Conservation (phyloP, 2,113 vertebrate species). For the Myrmecophaga tridactyla region DNA sequence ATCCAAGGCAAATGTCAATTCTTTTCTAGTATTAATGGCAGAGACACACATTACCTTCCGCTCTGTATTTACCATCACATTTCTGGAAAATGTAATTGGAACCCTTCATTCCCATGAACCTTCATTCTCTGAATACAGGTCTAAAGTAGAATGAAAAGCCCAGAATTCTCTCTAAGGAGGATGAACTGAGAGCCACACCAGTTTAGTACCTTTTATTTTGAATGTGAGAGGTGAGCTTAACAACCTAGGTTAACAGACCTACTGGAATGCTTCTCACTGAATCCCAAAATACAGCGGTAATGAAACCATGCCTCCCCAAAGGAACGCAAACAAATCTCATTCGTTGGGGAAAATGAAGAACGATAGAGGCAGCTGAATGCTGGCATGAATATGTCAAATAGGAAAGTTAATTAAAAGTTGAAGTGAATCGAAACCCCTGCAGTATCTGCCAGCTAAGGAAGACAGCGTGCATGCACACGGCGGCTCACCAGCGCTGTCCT, state of each 20-base stretch:
- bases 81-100: slow-evolving; percentile 14
- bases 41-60: neutral
- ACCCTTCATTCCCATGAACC: slow-evolving; percentile 4
- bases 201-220: slow-evolving; percentile 35
- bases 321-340: slow-evolving; percentile 54
- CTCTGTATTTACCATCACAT: slow-evolving; percentile 31
- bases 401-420: slow-evolving; percentile 72
- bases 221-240: slow-evolving; percentile 29
- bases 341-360: slow-evolving; percentile 32
- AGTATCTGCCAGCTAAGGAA: slow-evolving; percentile 34
- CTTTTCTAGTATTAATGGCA: slow-evolving; percentile 46
- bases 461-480: neutral
- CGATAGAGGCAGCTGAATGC: slow-evolving; percentile 30
- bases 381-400: slow-evolving; percentile 5
- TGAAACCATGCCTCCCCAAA: slow-evolving; percentile 6
- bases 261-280: neutral
- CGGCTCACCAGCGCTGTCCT: slow-evolving; percentile 1
- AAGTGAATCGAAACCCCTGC: slow-evolving; percentile 54
- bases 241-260: neutral
- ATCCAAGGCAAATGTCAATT: neutral
- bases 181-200: neutral
- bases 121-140: neutral
- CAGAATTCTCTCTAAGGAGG: slow-evolving; percentile 34
- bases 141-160: slow-evolving; percentile 27
- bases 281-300: slow-evolving; percentile 18